Conservation (phyloP, 2,113 vertebrate genomes). For the Cololabis saira region DNA sequence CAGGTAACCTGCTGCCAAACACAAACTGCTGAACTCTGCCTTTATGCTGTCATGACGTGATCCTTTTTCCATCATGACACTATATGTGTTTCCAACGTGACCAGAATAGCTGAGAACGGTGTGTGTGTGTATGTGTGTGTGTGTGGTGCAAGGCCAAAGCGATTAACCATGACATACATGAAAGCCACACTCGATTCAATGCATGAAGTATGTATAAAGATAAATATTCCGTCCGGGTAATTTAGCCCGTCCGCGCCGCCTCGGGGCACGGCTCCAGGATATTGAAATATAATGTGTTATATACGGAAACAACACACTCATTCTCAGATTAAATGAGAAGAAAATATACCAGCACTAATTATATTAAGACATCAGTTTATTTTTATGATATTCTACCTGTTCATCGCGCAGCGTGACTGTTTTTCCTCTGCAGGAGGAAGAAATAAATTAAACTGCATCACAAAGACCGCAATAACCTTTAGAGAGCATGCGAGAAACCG, state of each 20-base stretch:
- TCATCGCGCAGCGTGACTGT: no score
- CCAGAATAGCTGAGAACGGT: conserved; percentile 13
- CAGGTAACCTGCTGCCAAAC: not conserved
- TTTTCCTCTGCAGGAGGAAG: no score
- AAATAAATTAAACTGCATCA: no score
- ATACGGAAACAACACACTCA: no score
- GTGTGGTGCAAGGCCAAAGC: not conserved
- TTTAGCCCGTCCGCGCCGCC: conserved; percentile 1
- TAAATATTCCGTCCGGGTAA: conserved; percentile 16
- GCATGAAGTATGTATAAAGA: conserved; percentile 27
- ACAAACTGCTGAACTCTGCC: conserved; percentile 32
- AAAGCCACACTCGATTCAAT: conserved; percentile 6
- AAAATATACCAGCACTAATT: no score
- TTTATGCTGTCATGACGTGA: conserved; percentile 39
- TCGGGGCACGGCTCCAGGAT: conserved; percentile 1
- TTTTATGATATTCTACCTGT: no score
- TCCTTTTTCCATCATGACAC: conserved; percentile 35
- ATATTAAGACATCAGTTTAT: no score
- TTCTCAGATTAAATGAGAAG: no score
- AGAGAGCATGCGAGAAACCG: no score
- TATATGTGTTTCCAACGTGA: conserved; percentile 25
- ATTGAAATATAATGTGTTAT: not conserved
- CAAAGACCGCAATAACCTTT: no score
- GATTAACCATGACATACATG: conserved; percentile 41
- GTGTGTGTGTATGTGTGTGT: conserved; percentile 10